A percentile compares a stretch with the other conserved stretches of the same genome.
Conservation (phyloP, 1,140 invertebrate species). For the Holcopasites calliopsidis region DNA sequence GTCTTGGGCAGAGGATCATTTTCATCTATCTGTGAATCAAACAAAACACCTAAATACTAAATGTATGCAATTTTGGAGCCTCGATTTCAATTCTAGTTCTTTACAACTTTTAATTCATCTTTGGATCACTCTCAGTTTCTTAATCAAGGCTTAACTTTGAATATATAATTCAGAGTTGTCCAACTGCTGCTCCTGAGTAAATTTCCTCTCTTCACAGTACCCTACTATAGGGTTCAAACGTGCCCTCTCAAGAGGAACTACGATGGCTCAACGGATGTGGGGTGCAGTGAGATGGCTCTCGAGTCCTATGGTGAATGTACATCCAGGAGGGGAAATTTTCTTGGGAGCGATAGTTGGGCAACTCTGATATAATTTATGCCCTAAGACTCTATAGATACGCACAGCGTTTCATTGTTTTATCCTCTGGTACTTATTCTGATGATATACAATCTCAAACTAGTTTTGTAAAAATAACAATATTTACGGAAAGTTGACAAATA, state of each 20-base stretch:
- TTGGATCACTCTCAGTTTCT: background rate
- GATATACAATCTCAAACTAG: conserved; percentile 1
- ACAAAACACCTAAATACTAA: conserved; percentile 64
- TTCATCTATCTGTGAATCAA: conserved; percentile 78
- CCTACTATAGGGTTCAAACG: too few relatives aligned
- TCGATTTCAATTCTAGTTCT: conserved; percentile 10
- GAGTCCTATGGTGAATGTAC: too few relatives aligned
- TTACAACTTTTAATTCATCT: conserved; percentile 1
- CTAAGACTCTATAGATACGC: conserved; percentile 65
- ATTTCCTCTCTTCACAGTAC: too few relatives aligned
- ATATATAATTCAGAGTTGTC: too few relatives aligned
- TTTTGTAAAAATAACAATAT: background rate
- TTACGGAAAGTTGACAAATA: conserved; percentile 7
- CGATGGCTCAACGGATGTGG: too few relatives aligned
- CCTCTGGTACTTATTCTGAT: conserved; percentile 51
- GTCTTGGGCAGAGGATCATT: conserved; percentile 77
- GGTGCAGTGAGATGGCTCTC: too few relatives aligned
- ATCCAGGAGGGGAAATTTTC: too few relatives aligned
- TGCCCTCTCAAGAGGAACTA: too few relatives aligned
- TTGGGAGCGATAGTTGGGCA: too few relatives aligned
- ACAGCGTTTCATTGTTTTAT: conserved; percentile 1
- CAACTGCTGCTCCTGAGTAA: too few relatives aligned
- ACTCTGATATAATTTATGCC: conserved; percentile 37
- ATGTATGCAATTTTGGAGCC: conserved; percentile 26
- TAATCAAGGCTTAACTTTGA: background rate